Evolutionary conservation across 2,888 invertebrate genomes (phyloP), one percentile per base, ranked within the genome.

Genomic region (Pollenia labialis): DNA sequence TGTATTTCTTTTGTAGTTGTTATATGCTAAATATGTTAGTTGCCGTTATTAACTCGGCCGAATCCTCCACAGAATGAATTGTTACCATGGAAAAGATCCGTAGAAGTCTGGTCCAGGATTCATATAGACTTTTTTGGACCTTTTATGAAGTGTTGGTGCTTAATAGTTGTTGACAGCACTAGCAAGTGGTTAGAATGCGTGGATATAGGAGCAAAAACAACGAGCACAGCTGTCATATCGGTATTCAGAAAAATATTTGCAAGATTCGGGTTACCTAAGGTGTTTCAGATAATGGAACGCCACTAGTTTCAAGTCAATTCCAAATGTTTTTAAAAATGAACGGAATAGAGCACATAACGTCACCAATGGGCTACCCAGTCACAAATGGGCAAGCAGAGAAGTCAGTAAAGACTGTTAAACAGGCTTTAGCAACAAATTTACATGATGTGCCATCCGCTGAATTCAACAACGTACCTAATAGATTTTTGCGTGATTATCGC

Each of bases 231-330:
- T 1, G 81, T 82, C 0, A 81, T 88, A 16, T 11, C 10, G 0
- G 81, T 76, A 12, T 50, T 88, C 46, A 64, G 80, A 44, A 72
- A 76, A 23, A 58, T 86, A 44, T 90, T 90, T 89, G 81, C 89
- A 54, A 87, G 88, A 54, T 90, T 89, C 88, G 90, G 90, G 0
- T 83, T 91, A 14, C 90, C 90, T 16, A 85, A 85, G 14, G 56
- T 4, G 89, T 90, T 14, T 89, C 89, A 0, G 90, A 90, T 79
- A 90, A 90, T 58, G 90, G 89, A 16, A 83, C 87, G 18, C 18
- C 1, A 23, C 2, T 84, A 18, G 18, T 52, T 23, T 23, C 18
- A 23, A 23, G 18, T 23, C 18, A 23, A 23, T 23, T 23, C 18
- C 18, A 23, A 23, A 23, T 23, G 18, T 23, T 23, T 23, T 23